Percentiles rank a stretch among this genome's conserved stretches.
phyloP scores from a whole-genome alignment of 2,113 vertebrate species.

The Cyphomyrus plagiostoma region DNA sequence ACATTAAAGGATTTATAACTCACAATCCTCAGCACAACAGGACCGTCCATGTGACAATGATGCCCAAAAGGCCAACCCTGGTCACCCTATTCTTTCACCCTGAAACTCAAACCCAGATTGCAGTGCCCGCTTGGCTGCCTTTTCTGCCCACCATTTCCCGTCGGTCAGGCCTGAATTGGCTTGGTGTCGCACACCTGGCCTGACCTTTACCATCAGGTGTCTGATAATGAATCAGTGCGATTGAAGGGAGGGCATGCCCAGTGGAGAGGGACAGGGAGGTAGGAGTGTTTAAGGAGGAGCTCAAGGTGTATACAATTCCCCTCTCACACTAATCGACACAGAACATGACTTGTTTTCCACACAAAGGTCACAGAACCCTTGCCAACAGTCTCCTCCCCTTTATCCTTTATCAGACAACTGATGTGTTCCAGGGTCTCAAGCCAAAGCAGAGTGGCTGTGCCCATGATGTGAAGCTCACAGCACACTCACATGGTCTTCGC shows the following conservation, averaged over 20 bases:
- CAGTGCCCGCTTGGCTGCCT: conserved; percentile 18
- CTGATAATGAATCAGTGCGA: conserved; percentile 21
- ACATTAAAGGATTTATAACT: no score
- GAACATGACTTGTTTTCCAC: not conserved
- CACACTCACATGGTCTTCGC: not conserved
- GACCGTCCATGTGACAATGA: not conserved
- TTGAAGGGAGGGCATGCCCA: conserved; percentile 22
- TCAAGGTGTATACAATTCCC: not conserved
- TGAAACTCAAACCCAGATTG: conserved; percentile 28
- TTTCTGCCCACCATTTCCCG: not conserved
- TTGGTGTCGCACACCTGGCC: conserved; percentile 34
- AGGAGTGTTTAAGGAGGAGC: conserved; percentile 4
- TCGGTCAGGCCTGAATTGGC: conserved; percentile 30
- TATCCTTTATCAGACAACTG: not conserved
- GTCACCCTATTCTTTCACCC: not conserved
- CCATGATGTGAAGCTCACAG: not conserved
- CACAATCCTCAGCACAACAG: not conserved
- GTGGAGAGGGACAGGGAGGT: not conserved
- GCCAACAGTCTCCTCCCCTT: not conserved
- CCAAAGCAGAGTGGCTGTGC: not conserved
- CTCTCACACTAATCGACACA: not conserved
- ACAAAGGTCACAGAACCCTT: not conserved
- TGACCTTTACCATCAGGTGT: conserved; percentile 21
- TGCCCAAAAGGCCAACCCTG: not conserved
- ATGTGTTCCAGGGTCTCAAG: not conserved